Evolutionary conservation across 2,888 invertebrate genomes (phyloP).

Genomic region (Drosophila lutescens): DNA sequence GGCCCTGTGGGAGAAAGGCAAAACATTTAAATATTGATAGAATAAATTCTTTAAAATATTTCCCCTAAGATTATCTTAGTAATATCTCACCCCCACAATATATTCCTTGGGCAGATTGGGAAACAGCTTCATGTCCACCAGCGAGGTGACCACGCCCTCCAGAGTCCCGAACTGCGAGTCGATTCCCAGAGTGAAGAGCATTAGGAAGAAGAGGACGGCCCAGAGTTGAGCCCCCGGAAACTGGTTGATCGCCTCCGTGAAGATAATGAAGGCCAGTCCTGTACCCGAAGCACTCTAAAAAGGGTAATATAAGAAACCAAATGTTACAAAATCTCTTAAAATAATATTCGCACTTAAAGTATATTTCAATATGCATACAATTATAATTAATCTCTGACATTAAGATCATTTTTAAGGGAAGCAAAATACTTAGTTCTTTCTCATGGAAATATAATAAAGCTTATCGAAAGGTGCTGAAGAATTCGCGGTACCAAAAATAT

Average conservation of each 20-base stretch:
- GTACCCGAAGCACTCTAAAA: slow-evolving; percentile 95
- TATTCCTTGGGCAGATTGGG: slow-evolving; percentile 96
- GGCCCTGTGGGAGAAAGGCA: slow-evolving; percentile 63
- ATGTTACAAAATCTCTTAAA: too few species aligned
- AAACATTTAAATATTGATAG: not conserved
- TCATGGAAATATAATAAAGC: too few species aligned
- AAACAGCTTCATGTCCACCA: slow-evolving; percentile 97
- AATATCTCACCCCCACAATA: slow-evolving; percentile 87
- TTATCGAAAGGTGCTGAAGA: too few species aligned
- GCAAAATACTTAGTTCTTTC: too few species aligned
- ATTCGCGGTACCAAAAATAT: too few species aligned
- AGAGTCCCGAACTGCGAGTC: slow-evolving; percentile 98
- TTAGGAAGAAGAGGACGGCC: slow-evolving; percentile 97
- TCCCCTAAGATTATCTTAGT: too few species aligned
- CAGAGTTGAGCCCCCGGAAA: slow-evolving; percentile 98
- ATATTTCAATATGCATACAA: too few species aligned
- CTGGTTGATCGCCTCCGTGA: slow-evolving; percentile 98
- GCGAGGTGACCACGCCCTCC: slow-evolving; percentile 97
- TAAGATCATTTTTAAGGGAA: too few species aligned
- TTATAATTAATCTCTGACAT: too few species aligned
- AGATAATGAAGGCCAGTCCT: slow-evolving; percentile 97
- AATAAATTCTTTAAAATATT: too few species aligned
- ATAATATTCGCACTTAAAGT: too few species aligned
- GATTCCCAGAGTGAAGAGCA: slow-evolving; percentile 98
- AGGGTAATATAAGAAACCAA: too few species aligned